Evolutionary conservation across 2,113 vertebrate species (phyloP), one percentile per base, ranked within the genome.

Genomic region (Candoia aspera): DNA sequence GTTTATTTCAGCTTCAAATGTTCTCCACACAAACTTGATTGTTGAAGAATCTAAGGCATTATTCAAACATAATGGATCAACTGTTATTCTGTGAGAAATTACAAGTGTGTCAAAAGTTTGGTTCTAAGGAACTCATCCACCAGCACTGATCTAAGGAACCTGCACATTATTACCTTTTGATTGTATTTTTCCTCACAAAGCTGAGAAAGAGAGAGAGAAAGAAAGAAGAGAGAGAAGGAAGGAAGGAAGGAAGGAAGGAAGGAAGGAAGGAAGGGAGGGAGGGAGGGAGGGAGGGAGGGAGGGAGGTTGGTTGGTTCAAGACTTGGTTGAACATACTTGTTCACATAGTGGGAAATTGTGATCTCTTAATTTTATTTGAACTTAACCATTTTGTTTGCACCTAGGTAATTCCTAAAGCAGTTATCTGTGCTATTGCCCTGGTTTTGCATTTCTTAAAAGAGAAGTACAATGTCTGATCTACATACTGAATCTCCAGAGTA

Each of bases 371-470:
- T 90, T 92, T 93, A 83, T 93, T 87, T 46, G 17, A 62, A 54
- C 5, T 10, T 55, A 86, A 54, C 5, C 13, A 13, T 55, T 68
- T 24, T 29, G 54, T 88, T 62, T 49, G 37, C 26, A 62, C 26
- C 23, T 49, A 26, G 58, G 24, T 46, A 42, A 60, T 62, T 88
- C 37, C 37, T 23, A 88, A 88, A 24, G 29, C 3, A 54, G 13
- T 54, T 46, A 0, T 91, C 57, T 73, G 92, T 92, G 92, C 86
- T 92, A 86, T 88, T 37, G 59, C 84, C 92, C 62, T 59, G 46
- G 23, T 93, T 79, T 15, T 91, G 89, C 90, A 92, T 8, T 86
- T 91, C 94, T 89, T 88, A 21, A 73, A 92, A 92, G 92, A 96
- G 94, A 90, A 59, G 26, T 15, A 94, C 26, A 92, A 95, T 95